phyloP scores from a whole-genome alignment of 1,140 invertebrate species.

The Cardiocondyla obscurior region DNA sequence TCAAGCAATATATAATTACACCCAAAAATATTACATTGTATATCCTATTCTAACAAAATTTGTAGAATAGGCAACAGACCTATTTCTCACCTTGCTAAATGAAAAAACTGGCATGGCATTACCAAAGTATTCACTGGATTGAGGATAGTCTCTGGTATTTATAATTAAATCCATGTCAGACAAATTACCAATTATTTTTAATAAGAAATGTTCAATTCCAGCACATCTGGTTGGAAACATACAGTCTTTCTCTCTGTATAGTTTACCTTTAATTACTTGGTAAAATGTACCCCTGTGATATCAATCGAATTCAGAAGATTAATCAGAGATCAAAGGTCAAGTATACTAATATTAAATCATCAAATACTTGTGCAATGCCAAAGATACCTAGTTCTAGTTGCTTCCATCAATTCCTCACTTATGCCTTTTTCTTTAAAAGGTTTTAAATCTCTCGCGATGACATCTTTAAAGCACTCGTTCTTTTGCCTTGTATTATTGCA shows the following conservation, averaged over 20 bases:
- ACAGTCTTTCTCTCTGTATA: conserved; percentile 93
- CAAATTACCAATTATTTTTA: conserved; percentile 86
- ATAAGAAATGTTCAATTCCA: conserved; percentile 95
- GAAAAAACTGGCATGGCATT: conserved; percentile 93
- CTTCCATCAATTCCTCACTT: conserved; percentile 86
- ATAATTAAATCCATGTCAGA: conserved; percentile 94
- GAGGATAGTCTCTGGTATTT: conserved; percentile 97
- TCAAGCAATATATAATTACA: conserved; percentile 2
- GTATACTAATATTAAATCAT: not conserved
- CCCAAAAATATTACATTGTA: not conserved
- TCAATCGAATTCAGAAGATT: not conserved
- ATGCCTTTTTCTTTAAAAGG: conserved; percentile 89
- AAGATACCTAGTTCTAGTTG: conserved; percentile 84
- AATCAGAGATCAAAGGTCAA: not conserved
- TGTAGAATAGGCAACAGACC: not conserved
- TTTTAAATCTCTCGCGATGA: conserved; percentile 89
- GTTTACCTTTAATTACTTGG: conserved; percentile 91
- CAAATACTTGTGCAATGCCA: not conserved
- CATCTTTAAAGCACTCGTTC: conserved; percentile 86
- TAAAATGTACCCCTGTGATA: conserved; percentile 90
- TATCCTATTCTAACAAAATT: too few relatives aligned
- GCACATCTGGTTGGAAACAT: conserved; percentile 96
- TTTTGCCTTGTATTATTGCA: conserved; percentile 82
- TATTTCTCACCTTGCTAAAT: conserved; percentile 92
- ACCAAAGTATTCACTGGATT: conserved; percentile 88